These are phyloP conservation scores for Melitaea cinxia DNA, from an alignment of 1,140 invertebrate genomes.

Conservation along the genomic window DNA sequence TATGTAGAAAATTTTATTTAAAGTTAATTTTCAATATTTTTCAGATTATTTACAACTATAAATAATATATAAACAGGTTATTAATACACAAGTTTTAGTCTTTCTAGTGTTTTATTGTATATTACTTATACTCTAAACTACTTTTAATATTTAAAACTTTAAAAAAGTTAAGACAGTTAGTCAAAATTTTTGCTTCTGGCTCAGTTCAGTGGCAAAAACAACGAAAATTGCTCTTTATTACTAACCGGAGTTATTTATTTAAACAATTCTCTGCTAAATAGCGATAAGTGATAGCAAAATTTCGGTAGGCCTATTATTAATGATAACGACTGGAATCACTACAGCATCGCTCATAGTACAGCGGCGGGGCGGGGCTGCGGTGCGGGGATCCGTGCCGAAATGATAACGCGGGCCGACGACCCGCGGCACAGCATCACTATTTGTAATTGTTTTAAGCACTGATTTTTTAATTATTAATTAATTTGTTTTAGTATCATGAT, in stretches of 20 bases:
- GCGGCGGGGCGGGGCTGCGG: slow-evolving; percentile 20
- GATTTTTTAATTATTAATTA: background rate
- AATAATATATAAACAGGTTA: too few relatives aligned
- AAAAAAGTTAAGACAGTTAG: too few relatives aligned
- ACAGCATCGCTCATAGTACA: slow-evolving; percentile 23
- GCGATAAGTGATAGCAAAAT: background rate
- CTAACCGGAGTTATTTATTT: background rate
- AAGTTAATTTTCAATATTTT: too few relatives aligned
- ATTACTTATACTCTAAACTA: too few relatives aligned
- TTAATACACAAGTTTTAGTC: too few relatives aligned
- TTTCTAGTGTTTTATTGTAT: too few relatives aligned
- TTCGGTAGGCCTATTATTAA: slow-evolving; percentile 1
- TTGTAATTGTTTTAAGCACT: slow-evolving; percentile 1
- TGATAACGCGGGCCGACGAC: slow-evolving; percentile 69
- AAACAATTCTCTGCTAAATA: background rate
- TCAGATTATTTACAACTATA: too few relatives aligned
- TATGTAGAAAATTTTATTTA: too few relatives aligned
- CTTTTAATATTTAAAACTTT: too few relatives aligned
- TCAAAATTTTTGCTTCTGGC: too few relatives aligned
- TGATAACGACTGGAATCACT: slow-evolving; percentile 16
- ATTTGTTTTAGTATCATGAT: background rate
- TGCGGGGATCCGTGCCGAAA: slow-evolving; percentile 68
- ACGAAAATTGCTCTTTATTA: too few relatives aligned
- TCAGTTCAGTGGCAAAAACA: too few relatives aligned
- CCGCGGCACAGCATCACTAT: slow-evolving; percentile 42